Conservation (phyloP, 92 coral and sea anemone genomes). For the Palythoa caribaeorum region DNA sequence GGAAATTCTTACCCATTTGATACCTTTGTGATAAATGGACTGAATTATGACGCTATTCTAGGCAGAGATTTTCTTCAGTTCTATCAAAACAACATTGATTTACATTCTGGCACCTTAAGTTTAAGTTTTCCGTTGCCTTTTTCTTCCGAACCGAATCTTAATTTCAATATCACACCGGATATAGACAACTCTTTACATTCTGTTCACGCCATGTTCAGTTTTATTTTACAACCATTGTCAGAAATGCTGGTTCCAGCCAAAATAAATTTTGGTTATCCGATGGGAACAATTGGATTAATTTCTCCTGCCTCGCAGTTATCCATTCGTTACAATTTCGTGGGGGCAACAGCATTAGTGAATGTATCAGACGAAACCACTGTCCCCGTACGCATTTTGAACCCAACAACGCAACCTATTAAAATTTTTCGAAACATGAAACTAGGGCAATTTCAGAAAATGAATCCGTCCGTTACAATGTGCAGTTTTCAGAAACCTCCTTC, state of each 20-base stretch:
- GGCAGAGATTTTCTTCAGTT: conserved; percentile 51
- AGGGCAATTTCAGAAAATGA: not conserved
- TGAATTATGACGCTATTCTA: conserved; percentile 38
- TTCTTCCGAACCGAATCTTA: not conserved
- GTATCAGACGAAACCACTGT: conserved; percentile 28
- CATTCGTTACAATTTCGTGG: conserved; percentile 50
- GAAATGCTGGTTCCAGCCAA: conserved; percentile 50
- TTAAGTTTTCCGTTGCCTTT: conserved; percentile 30
- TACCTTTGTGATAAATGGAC: conserved; percentile 42
- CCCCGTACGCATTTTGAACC: conserved; percentile 24
- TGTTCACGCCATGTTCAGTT: conserved; percentile 36
- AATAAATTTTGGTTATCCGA: not conserved
- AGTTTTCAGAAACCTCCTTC: not conserved
- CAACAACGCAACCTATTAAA: conserved; percentile 18
- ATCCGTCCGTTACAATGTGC: not conserved
- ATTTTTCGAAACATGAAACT: not conserved
- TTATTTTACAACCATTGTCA: conserved; percentile 46
- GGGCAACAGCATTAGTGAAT: conserved; percentile 50
- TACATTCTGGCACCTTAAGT: conserved; percentile 1
- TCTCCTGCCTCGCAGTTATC: conserved; percentile 29
- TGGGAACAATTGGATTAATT: conserved; percentile 26
- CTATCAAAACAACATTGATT: conserved; percentile 14
- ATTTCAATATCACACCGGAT: not conserved
- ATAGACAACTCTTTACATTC: not conserved
- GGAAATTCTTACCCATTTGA: conserved; percentile 36